Conservation (phyloP, 1,140 invertebrate genomes). For the Eriosoma lanigerum region DNA sequence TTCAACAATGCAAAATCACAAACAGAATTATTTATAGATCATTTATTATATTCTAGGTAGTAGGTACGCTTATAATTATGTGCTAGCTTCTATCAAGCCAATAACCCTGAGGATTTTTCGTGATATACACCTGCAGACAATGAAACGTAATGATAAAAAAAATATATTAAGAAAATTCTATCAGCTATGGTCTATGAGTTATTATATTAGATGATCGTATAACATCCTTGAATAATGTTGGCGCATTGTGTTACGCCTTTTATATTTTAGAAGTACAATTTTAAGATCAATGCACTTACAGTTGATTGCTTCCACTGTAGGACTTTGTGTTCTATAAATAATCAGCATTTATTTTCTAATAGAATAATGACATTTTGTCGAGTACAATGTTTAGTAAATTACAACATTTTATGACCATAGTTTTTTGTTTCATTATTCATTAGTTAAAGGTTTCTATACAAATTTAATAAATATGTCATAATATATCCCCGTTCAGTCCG, state of each 20-base stretch:
- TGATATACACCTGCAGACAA: conserved; percentile 14
- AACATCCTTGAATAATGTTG: conserved; percentile 35
- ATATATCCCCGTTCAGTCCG: too few relatives aligned
- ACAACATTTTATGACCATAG: too few relatives aligned
- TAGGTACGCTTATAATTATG: conserved; percentile 21
- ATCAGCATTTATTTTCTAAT: conserved; percentile 7
- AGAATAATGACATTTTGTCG: not conserved
- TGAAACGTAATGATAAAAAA: conserved; percentile 35
- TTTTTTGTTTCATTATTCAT: too few relatives aligned
- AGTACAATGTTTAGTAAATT: too few relatives aligned
- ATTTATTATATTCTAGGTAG: not conserved
- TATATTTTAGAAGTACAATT: conserved; percentile 26
- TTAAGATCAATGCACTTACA: conserved; percentile 27
- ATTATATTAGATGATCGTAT: conserved; percentile 30
- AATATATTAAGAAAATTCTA: conserved; percentile 12
- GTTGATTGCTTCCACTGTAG: not conserved
- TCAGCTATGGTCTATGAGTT: not conserved
- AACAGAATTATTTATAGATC: not conserved
- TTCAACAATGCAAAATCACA: conserved; percentile 21
- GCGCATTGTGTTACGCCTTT: conserved; percentile 40
- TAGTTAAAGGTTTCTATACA: too few relatives aligned
- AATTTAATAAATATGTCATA: too few relatives aligned
- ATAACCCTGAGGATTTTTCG: conserved; percentile 44
- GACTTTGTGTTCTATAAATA: not conserved
- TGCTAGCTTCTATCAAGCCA: conserved; percentile 23